These are phyloP conservation scores for Ophion obscuratus DNA, from an alignment of 2,888 invertebrate species.

Conservation along the genomic window DNA sequence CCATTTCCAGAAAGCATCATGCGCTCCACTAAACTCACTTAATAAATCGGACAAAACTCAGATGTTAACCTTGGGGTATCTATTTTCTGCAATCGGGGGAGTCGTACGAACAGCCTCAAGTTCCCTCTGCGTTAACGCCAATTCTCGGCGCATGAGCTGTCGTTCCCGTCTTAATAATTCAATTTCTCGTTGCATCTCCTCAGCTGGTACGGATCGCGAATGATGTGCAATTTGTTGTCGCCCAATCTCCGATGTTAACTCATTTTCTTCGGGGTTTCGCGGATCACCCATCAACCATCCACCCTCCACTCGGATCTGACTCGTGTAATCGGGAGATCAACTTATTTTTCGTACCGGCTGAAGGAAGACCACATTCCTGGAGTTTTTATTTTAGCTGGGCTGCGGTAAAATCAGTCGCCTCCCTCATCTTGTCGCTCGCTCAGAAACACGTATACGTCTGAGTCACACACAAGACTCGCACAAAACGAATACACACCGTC, in stretches of 20 bases:
- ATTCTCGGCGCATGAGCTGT: constrained; percentile 32
- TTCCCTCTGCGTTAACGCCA: constrained; percentile 12
- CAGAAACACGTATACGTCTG: not conserved
- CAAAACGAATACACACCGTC: not conserved
- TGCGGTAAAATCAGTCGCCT: not conserved
- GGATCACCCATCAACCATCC: not conserved
- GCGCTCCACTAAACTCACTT: constrained; percentile 6
- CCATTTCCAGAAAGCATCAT: constrained; percentile 19
- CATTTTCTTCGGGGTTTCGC: not conserved
- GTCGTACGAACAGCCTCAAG: constrained; percentile 28
- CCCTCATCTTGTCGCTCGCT: not conserved
- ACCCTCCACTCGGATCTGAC: constrained; percentile 13
- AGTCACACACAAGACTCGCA: not conserved
- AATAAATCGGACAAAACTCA: constrained; percentile 7
- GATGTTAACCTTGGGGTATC: constrained; percentile 26
- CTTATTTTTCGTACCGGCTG: not conserved
- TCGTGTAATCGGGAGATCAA: constrained; percentile 13
- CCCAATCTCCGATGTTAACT: not conserved
- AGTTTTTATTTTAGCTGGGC: not conserved
- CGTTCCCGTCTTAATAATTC: constrained; percentile 12
- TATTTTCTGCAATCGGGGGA: not conserved
- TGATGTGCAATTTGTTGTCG: not conserved
- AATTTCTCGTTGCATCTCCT: not conserved
- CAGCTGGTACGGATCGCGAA: not conserved
- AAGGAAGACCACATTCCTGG: not conserved